Evolutionary conservation across 37 sponge, comb jelly and placozoan genomes (phyloP), one percentile per base, ranked within the genome.

Genomic region (Aplysina aerophoba): DNA sequence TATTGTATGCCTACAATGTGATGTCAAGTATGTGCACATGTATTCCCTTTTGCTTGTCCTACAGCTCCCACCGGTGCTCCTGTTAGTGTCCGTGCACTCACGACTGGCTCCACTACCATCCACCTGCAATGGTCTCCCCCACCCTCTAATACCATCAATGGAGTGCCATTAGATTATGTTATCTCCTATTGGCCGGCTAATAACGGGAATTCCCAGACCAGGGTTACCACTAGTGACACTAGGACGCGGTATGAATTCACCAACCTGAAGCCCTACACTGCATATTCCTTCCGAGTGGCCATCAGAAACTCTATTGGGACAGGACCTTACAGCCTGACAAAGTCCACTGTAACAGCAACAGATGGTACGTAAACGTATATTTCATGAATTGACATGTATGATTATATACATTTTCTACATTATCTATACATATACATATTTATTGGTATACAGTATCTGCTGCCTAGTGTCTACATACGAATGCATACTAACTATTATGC

Each of bases 61-160:
- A 36, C 16, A 71, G 73, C 16, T 13, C 73, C 64, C 28, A 62
- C 27, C 12, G 28, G 64, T 27, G 27, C 64, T n/a, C 78, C 78
- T 19, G 12, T n/a, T 19, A 24, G 14, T 16, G 44, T 75, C 0
- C 25, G 37, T 41, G 50, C 78, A 5, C 14, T 22, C 20, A 36
- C 53, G 6, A 75, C 24, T 24, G 21, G 54, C 24, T n/a, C 78
- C 20, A 53, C 16, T 50, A 75, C 25, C n/a, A 75, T 75, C 44
- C 78, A 41, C n/a, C 53, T 75, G 1, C 41, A 75, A 44, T 75
- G 78, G 78, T 21, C 22, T 12, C 54, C 78, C 1, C 78, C 78
- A 8, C 20, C 78, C 41, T 13, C 36, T 21, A 71, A 34, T 71
- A 40, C 25, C 53, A 38, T 38, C 16, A 75, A 75, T 36, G 78